Conservation (phyloP, 2,888 invertebrate species). For the Fragum whitleyi region DNA sequence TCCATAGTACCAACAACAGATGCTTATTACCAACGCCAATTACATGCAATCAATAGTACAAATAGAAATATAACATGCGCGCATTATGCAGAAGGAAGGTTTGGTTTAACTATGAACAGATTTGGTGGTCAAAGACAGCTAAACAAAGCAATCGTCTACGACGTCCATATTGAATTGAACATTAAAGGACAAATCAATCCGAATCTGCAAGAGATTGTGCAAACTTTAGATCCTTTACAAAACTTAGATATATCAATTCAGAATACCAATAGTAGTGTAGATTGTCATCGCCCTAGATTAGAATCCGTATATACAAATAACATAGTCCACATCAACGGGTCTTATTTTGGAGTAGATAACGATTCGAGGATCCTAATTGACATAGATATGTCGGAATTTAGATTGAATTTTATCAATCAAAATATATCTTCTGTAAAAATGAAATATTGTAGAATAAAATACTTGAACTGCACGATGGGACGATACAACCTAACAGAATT, state of each 20-base stretch:
- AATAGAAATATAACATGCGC: no score
- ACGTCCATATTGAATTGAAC: neutral
- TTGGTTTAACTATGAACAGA: no score
- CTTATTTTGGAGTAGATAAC: constrained; percentile 16
- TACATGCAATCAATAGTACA: no score
- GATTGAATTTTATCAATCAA: neutral
- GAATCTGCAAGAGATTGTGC: neutral
- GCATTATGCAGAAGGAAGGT: no score
- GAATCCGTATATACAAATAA: neutral
- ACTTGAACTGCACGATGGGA: constrained; percentile 14
- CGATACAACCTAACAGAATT: constrained; percentile 4
- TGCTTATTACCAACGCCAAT: no score
- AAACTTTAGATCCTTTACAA: neutral
- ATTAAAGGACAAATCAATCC: neutral
- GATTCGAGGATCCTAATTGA: neutral
- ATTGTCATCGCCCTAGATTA: neutral
- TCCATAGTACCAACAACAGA: no score
- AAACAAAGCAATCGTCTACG: no score
- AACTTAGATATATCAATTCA: neutral
- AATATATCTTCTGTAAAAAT: neutral
- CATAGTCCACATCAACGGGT: neutral
- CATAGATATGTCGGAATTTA: constrained; percentile 13
- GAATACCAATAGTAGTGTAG: neutral
- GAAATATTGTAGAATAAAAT: neutral
- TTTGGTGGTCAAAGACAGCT: no score